A percentile compares a stretch with the other conserved stretches of the same genome.
Evolutionary conservation across 2,113 vertebrate genomes (phyloP).

Genomic region (Larimichthys crocea): DNA sequence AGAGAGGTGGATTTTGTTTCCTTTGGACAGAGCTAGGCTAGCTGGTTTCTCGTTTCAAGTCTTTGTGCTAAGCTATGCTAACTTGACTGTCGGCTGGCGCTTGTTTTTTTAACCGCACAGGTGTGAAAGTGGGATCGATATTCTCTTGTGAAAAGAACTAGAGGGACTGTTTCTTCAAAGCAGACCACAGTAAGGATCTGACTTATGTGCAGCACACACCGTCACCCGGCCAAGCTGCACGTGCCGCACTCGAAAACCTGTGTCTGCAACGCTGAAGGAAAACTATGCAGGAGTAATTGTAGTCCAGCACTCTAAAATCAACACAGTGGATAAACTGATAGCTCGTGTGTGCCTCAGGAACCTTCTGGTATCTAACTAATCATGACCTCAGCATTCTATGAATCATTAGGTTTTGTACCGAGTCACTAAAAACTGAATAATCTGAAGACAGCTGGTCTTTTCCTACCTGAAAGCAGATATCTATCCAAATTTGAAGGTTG

Average conservation of each 20-base stretch:
- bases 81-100: not conserved
- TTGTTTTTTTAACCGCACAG: not conserved
- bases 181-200: not conserved
- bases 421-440: not conserved
- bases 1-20: not conserved
- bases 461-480: not conserved
- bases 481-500: not conserved
- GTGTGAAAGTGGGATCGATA: not conserved
- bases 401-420: not conserved
- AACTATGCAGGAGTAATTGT: not conserved
- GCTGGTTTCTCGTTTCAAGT: not conserved
- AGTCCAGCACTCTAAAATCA: not conserved
- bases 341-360: not conserved
- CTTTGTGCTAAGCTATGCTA: conserved; percentile 8
- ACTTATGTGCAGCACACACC: not conserved
- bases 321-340: not conserved
- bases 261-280: not conserved
- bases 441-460: not conserved
- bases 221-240: not conserved
- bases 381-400: not conserved
- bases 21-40: not conserved
- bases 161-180: not conserved
- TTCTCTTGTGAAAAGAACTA: too few relatives aligned
- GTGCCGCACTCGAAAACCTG: not conserved
- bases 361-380: not conserved